Percentiles rank a stretch among this genome's conserved stretches.
phyloP scores from a whole-genome alignment of 2,888 invertebrate genomes.

The Odontocolon sp. region DNA sequence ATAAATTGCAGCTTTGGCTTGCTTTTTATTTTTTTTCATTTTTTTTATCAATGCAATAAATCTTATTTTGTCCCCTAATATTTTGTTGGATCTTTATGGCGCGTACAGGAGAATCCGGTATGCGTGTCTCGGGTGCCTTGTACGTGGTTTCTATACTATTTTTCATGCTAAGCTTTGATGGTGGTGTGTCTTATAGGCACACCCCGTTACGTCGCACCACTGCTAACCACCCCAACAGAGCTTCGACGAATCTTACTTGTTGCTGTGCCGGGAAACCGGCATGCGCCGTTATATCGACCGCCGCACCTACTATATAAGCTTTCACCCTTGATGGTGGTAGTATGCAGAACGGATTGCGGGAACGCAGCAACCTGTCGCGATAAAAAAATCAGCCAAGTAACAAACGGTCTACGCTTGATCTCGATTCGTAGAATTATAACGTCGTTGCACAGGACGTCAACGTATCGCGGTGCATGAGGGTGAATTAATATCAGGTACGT shows the following conservation, averaged over 20 bases:
- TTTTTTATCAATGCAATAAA: no score
- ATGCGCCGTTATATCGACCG: slow-evolving; percentile 79
- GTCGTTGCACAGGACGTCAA: not conserved
- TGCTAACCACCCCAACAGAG: not conserved
- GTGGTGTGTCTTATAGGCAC: slow-evolving; percentile 4
- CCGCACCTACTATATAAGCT: slow-evolving; percentile 71
- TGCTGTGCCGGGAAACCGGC: slow-evolving; percentile 72
- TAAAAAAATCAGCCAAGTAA: not conserved
- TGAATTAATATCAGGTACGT: slow-evolving; percentile 58
- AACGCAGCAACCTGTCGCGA: slow-evolving; percentile 40
- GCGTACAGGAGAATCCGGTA: not conserved
- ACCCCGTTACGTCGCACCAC: slow-evolving; percentile 19
- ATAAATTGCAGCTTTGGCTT: no score
- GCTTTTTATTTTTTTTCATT: no score
- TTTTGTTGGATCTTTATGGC: not conserved
- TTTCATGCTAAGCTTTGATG: slow-evolving; percentile 37
- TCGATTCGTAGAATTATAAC: slow-evolving; percentile 10
- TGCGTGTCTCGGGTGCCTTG: slow-evolving; percentile 10
- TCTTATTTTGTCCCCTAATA: no score
- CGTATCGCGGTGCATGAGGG: slow-evolving; percentile 45
- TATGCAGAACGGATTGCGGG: slow-evolving; percentile 64
- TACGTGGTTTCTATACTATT: slow-evolving; percentile 11
- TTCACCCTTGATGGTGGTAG: slow-evolving; percentile 64
- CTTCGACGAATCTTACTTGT: slow-evolving; percentile 74
- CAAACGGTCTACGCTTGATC: no score